A percentile compares a stretch with the other conserved stretches of the same genome.
Conservation (phyloP, 1,140 invertebrate genomes). For the Drosophila suzukii region DNA sequence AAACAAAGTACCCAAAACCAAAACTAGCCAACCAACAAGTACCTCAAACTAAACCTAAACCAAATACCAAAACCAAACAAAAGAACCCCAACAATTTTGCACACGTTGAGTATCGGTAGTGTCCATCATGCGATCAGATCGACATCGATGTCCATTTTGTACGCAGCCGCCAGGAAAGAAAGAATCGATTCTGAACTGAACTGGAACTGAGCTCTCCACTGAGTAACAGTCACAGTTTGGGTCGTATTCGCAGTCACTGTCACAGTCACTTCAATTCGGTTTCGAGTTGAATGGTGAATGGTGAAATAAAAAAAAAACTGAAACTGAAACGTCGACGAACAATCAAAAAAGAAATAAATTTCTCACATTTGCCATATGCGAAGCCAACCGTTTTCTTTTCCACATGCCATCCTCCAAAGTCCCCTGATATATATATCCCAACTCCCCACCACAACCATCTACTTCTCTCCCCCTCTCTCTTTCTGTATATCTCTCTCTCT, state of each 20-base stretch:
- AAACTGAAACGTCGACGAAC: conserved; percentile 47
- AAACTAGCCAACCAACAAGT: conserved; percentile 24
- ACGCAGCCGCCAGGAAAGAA: conserved; percentile 1
- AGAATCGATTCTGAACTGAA: conserved; percentile 1
- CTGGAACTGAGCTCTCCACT: neutral
- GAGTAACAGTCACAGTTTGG: neutral
- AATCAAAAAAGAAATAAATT: conserved; percentile 71
- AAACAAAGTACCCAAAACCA: conserved; percentile 28
- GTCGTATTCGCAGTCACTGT: neutral
- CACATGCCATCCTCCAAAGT: conserved; percentile 23
- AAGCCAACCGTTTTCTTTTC: conserved; percentile 37
- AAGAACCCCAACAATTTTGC: conserved; percentile 33
- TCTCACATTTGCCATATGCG: conserved; percentile 40
- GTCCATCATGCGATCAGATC: conserved; percentile 26
- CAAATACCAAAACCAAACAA: conserved; percentile 8
- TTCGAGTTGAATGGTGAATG: conserved; percentile 12
- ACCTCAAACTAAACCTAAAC: conserved; percentile 20
- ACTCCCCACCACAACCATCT: neutral
- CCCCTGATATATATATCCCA: neutral
- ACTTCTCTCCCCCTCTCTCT: conserved; percentile 6
- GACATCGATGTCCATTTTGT: conserved; percentile 10
- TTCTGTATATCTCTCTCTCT: conserved; percentile 23
- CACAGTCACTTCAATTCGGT: conserved; percentile 5
- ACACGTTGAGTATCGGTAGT: conserved; percentile 40
- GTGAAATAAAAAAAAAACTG: neutral